These are phyloP conservation scores for Crypturellus undulatus DNA, from an alignment of 2,113 vertebrate genomes.

Conservation along the genomic window DNA sequence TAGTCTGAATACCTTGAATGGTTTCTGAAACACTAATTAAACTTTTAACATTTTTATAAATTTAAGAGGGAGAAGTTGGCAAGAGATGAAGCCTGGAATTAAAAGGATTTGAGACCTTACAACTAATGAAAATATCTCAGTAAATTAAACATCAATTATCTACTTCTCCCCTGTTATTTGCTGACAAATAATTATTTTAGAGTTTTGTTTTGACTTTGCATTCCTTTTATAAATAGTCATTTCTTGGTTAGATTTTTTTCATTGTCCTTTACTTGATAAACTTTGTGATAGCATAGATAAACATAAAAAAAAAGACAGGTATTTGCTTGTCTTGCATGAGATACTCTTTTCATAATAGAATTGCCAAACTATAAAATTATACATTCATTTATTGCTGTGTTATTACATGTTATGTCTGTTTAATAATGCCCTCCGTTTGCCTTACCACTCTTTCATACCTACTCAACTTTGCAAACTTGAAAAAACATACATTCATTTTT, in stretches of 20 bases:
- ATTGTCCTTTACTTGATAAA: neutral
- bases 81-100: neutral
- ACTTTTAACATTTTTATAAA: neutral
- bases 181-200: neutral
- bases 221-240: neutral
- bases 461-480: neutral
- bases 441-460: neutral
- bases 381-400: neutral
- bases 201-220: neutral
- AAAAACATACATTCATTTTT: neutral
- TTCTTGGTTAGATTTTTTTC: neutral
- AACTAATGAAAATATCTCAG: neutral
- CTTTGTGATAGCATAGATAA: neutral
- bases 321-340: neutral
- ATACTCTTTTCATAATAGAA: neutral
- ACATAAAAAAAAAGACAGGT: neutral
- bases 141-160: neutral
- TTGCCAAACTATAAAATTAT: neutral
- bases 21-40: neutral
- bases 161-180: neutral
- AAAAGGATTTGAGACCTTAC: neutral
- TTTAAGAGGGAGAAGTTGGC: neutral
- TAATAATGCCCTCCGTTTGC: slow-evolving; percentile 4
- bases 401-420: neutral
- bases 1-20: neutral